phyloP scores from a whole-genome alignment of 1,140 invertebrate genomes.

The Diuraphis noxia region DNA sequence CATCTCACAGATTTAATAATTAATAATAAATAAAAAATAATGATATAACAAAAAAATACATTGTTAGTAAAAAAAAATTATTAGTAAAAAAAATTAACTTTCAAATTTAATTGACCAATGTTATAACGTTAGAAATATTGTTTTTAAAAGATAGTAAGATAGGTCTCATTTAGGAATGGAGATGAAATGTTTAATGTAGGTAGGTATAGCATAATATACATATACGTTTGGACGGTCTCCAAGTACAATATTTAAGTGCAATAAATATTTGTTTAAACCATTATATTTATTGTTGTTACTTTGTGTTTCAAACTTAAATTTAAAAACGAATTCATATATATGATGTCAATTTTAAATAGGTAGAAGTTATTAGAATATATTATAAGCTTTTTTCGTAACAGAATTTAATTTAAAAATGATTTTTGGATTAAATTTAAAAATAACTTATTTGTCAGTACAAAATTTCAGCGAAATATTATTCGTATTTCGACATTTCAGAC shows the following conservation, averaged over 20 bases:
- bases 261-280: neutral
- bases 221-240: neutral
- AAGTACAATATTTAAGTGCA: neutral
- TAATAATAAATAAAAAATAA: too few species aligned
- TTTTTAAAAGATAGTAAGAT: neutral
- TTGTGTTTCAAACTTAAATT: neutral
- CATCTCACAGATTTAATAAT: too few species aligned
- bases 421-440: neutral
- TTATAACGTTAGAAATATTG: neutral
- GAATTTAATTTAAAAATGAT: neutral
- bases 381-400: neutral
- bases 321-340: neutral
- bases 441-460: neutral
- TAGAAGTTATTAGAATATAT: too few species aligned
- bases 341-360: neutral
- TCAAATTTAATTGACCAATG: too few species aligned
- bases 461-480: neutral
- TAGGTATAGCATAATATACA: neutral
- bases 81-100: too few species aligned
- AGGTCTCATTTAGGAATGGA: neutral
- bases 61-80: too few species aligned
- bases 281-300: neutral
- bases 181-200: neutral
- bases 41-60: too few species aligned
- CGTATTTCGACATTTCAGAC: neutral